Base-by-base conservation (phyloP, 2,113 vertebrate genomes). In the Paedocypris sp. region DNA sequence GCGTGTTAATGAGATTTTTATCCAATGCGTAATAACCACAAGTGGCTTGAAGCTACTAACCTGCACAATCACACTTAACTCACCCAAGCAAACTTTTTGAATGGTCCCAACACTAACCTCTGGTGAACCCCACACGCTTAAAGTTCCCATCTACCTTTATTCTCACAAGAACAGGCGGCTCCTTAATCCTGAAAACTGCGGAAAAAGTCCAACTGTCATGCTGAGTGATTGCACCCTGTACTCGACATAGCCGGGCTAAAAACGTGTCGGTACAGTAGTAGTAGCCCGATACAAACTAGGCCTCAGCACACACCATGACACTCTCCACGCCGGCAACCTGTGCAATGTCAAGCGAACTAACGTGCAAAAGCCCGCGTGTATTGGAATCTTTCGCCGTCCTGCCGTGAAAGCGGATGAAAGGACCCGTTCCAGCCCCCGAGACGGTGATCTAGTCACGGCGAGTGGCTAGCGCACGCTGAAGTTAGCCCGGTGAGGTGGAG, bases 381-480 rank as follows among this genome's bases (percentile, higher is more conserved):
- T 25, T 31, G 10, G 6, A 32, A 16, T 12, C 39, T 20, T 16
- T 57, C 2, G 10, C n/a, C 31, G 38, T 15, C 25, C n/a, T 13
- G n/a, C 6, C 13, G 16, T 19, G 7, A 31, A 4, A 18, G 26
- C 6, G 11, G 43, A 5, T 15, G 7, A 26, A 43, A 57, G n/a
- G 1, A 43, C 20, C 25, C 22, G 2, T 61, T 33, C 36, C 29
- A 48, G 33, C 22, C 38, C 23, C 25, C 23, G n/a, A 52, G 35
- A 19, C 38, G 32, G 63, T 46, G 70, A 79, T 74, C 82, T 84
- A n/a, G 82, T 85, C 82, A 83, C 77, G 73, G 42, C 72, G 28
- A 43, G 36, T 35, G 51, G 64, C 65, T 66, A 60, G 50, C 51
- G 43, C 48, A 31, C 56, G 52, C 64, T 62, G 69, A 73, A 62